phyloP scores from a whole-genome alignment of 2,888 invertebrate species.

The Polymixis lichenea region DNA sequence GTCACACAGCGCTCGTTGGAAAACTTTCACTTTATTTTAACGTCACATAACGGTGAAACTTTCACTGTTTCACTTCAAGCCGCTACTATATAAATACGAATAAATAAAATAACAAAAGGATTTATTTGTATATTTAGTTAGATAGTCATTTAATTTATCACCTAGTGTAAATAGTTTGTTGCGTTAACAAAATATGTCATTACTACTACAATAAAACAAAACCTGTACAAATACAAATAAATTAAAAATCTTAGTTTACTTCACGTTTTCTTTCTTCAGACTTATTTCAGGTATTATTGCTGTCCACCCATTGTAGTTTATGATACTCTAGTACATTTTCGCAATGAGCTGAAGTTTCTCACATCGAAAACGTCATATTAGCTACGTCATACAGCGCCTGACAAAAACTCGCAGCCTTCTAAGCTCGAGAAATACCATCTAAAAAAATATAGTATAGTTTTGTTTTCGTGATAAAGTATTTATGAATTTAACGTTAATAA shows the following conservation, averaged over 20 bases:
- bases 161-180: too few relatives aligned
- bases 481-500: too few relatives aligned
- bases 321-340: constrained; percentile 6
- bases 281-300: not conserved
- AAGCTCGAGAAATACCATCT: not conserved
- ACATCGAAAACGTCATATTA: not conserved
- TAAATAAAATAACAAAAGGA: too few relatives aligned
- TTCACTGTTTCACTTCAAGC: not conserved
- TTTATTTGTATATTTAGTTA: too few relatives aligned
- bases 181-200: too few relatives aligned
- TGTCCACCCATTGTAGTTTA: not conserved
- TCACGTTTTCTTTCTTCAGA: too few relatives aligned
- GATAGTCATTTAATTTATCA: too few relatives aligned
- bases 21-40: constrained; percentile 1
- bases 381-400: not conserved
- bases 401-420: not conserved
- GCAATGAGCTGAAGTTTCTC: not conserved
- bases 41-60: not conserved
- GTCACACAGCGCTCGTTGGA: not conserved
- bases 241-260: too few relatives aligned
- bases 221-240: not conserved
- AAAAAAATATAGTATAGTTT: too few relatives aligned
- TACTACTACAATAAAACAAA: too few relatives aligned
- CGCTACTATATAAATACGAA: not conserved
- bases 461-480: not conserved